phyloP scores from a whole-genome alignment of 2,888 invertebrate genomes.

The Ophraella communa region DNA sequence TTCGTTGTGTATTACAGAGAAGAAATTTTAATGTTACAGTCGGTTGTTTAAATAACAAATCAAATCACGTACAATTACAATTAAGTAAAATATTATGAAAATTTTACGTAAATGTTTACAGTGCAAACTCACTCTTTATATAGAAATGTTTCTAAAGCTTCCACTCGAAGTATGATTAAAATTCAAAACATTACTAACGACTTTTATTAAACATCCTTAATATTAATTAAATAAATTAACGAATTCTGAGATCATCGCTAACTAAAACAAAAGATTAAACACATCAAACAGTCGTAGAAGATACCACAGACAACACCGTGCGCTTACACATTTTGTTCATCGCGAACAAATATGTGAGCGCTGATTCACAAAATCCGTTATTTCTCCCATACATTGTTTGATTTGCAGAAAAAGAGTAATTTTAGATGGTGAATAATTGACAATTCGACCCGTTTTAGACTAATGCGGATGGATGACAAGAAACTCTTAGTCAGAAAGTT shows the following conservation, averaged over 20 bases:
- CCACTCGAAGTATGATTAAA: neutral
- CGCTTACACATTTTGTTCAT: neutral
- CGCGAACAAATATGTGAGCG: neutral
- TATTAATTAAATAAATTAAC: neutral
- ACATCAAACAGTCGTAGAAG: neutral
- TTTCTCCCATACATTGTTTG: neutral
- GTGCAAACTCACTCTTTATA: neutral
- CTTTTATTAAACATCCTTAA: neutral
- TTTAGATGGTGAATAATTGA: neutral
- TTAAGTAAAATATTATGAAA: neutral
- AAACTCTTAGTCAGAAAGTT: neutral
- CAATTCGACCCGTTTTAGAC: neutral
- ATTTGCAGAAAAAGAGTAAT: neutral
- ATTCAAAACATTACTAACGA: neutral
- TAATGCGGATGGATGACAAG: conserved; percentile 1
- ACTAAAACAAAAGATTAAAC: neutral
- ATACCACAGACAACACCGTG: neutral
- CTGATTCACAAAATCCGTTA: neutral
- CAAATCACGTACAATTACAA: neutral
- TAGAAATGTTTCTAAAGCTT: neutral
- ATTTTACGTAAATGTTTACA: neutral
- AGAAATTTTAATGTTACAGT: neutral
- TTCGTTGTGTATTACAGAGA: neutral
- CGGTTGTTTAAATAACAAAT: neutral
- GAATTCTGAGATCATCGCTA: neutral